Conservation (phyloP, 1,140 invertebrate genomes). For the Drosophila arawakana region DNA sequence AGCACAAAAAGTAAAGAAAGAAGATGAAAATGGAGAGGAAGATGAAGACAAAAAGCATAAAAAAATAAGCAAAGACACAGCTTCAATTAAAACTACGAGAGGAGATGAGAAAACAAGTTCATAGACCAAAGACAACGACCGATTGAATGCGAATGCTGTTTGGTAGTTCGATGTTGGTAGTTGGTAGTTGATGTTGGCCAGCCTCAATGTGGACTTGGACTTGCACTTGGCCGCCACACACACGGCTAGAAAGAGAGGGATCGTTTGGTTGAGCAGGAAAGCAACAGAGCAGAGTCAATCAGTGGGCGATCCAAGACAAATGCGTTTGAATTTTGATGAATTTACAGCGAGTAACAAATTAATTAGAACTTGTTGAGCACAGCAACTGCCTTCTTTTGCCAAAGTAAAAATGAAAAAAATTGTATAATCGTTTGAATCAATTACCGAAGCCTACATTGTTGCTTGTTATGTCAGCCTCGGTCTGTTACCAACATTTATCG, state of each 20-base stretch:
- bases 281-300: conserved; percentile 24
- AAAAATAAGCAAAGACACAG: conserved; percentile 70
- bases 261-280: not conserved
- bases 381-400: not conserved
- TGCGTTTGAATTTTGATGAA: conserved; percentile 65
- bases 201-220: conserved; percentile 24
- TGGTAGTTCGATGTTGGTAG: conserved; percentile 16
- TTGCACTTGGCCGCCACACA: conserved; percentile 45
- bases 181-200: conserved; percentile 54
- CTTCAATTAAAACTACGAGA: conserved; percentile 74
- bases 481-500: conserved; percentile 45
- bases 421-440: conserved; percentile 62
- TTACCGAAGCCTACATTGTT: conserved; percentile 57
- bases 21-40: conserved; percentile 22
- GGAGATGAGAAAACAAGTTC: conserved; percentile 71
- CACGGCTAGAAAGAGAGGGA: conserved; percentile 19
- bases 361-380: conserved; percentile 61
- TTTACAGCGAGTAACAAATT: conserved; percentile 73
- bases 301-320: conserved; percentile 65
- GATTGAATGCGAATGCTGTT: conserved; percentile 27
- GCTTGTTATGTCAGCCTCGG: conserved; percentile 39
- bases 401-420: conserved; percentile 44
- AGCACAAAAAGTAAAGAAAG: conserved; percentile 28
- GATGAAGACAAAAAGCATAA: conserved; percentile 48
- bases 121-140: conserved; percentile 78